Evolutionary conservation across 2,888 invertebrate genomes (phyloP).

Genomic region (Pegoplata infirma): DNA sequence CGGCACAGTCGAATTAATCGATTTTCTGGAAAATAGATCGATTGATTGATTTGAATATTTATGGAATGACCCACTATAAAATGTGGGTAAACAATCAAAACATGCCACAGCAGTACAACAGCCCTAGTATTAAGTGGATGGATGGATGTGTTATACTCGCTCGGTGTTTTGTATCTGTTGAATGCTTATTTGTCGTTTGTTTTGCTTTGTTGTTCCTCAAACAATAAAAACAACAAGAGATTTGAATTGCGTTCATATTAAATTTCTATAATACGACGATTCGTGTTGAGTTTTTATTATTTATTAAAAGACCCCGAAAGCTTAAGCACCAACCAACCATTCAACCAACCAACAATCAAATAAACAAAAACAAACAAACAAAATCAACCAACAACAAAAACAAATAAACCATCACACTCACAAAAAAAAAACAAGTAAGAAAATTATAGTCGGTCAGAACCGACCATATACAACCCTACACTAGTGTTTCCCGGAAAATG

Average conservation of each 20-base stretch:
- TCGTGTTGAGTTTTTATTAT: slow-evolving; percentile 38
- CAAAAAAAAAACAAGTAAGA: too few species aligned
- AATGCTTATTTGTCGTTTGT: slow-evolving; percentile 48
- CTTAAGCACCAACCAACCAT: slow-evolving; percentile 25
- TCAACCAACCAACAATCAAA: slow-evolving; percentile 7
- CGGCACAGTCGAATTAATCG: too few species aligned
- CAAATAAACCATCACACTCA: slow-evolving; percentile 15
- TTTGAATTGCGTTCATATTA: slow-evolving; percentile 30
- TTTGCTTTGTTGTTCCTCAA: slow-evolving; percentile 49
- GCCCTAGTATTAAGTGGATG: slow-evolving; percentile 3
- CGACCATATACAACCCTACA: too few species aligned
- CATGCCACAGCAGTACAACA: slow-evolving; percentile 15
- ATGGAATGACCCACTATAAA: slow-evolving; percentile 32
- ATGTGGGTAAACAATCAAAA: slow-evolving; percentile 4
- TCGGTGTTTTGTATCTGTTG: slow-evolving; percentile 31
- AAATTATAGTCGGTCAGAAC: too few species aligned
- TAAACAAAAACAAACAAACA: slow-evolving; percentile 10
- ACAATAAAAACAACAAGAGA: slow-evolving; percentile 20
- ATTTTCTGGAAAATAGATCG: too few species aligned
- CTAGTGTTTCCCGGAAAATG: too few species aligned
- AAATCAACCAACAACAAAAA: slow-evolving; percentile 21
- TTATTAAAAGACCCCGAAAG: slow-evolving; percentile 20
- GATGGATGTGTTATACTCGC: slow-evolving; percentile 19
- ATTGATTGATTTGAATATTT: not conserved
- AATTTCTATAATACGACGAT: slow-evolving; percentile 22